These are phyloP conservation scores for Tetraodon nigroviridis DNA, from an alignment of 2,113 vertebrate species.

Conservation along the genomic window DNA sequence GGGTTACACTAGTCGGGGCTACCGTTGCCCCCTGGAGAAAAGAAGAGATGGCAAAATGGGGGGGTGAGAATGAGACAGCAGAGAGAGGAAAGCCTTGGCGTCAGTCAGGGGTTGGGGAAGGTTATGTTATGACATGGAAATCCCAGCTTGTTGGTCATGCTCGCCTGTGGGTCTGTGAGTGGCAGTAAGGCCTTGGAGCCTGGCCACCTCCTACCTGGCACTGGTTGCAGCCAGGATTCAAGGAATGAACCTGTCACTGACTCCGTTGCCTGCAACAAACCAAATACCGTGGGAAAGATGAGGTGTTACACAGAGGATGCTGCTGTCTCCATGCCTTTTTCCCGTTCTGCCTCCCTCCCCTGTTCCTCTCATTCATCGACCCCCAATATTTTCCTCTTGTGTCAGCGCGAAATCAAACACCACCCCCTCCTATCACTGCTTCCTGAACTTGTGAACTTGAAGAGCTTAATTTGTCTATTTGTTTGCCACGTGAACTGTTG, in stretches of 20 bases:
- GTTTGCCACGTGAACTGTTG: constrained; percentile 28
- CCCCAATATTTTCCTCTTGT: constrained; percentile 64
- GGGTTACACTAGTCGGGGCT: constrained; percentile 38
- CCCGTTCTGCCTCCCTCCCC: constrained; percentile 12
- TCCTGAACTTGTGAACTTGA: constrained; percentile 51
- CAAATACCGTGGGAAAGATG: constrained; percentile 73
- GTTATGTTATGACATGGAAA: constrained; percentile 52
- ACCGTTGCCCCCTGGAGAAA: constrained; percentile 51
- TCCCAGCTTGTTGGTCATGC: constrained; percentile 39
- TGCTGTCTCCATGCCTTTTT: constrained; percentile 48
- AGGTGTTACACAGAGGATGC: constrained; percentile 65
- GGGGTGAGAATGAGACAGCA: constrained; percentile 43
- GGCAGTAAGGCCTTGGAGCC: constrained; percentile 40
- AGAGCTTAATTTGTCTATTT: constrained; percentile 43
- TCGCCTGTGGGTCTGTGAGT: constrained; percentile 35
- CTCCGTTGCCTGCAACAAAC: constrained; percentile 67
- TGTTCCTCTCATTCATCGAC: constrained; percentile 30
- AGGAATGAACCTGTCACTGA: constrained; percentile 59
- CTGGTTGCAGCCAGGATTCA: constrained; percentile 34
- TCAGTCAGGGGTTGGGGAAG: constrained; percentile 26
- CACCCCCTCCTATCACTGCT: constrained; percentile 38
- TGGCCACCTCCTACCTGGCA: constrained; percentile 51
- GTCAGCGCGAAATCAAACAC: constrained; percentile 73
- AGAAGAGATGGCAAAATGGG: constrained; percentile 37
- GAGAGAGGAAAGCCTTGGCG: constrained; percentile 38